phyloP scores from a whole-genome alignment of 1,140 invertebrate genomes.

The Brachionus angularis region DNA sequence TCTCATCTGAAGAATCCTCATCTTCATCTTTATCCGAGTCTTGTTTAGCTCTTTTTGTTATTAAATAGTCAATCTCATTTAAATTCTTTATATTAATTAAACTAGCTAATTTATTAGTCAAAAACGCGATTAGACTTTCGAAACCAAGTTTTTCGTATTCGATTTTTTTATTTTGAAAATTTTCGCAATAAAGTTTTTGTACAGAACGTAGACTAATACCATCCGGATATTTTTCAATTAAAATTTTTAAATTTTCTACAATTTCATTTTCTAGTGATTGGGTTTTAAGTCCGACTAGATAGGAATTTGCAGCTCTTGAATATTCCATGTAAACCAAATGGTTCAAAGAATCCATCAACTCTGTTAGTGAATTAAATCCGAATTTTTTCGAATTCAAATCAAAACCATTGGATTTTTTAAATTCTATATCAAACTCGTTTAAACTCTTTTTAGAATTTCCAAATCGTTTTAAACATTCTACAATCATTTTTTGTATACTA shows the following conservation, averaged over 20 bases:
- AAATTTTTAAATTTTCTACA: not conserved
- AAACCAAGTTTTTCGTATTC: conserved; percentile 6
- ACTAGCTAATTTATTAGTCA: not conserved
- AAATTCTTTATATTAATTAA: not conserved
- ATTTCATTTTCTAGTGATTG: not conserved
- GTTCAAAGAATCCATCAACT: not conserved
- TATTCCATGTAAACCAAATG: not conserved
- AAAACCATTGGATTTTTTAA: not conserved
- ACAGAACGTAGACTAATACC: not conserved
- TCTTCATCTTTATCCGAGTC: not conserved
- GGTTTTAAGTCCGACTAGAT: not conserved
- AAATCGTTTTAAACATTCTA: not conserved
- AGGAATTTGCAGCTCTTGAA: not conserved
- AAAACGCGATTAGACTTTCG: not conserved
- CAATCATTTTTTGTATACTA: not conserved
- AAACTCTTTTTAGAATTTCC: not conserved
- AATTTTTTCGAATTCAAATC: not conserved
- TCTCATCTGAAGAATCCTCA: too few relatives aligned
- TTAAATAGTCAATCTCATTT: not conserved
- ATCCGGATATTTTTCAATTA: not conserved
- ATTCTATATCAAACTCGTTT: not conserved
- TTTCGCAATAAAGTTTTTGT: not conserved
- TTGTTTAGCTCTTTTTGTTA: not conserved
- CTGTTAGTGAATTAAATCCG: not conserved
- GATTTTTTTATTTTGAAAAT: not conserved